Evolutionary conservation across 2,888 invertebrate genomes (phyloP), one percentile per base, ranked within the genome.

Genomic region (Nephrocerus scutellatus): DNA sequence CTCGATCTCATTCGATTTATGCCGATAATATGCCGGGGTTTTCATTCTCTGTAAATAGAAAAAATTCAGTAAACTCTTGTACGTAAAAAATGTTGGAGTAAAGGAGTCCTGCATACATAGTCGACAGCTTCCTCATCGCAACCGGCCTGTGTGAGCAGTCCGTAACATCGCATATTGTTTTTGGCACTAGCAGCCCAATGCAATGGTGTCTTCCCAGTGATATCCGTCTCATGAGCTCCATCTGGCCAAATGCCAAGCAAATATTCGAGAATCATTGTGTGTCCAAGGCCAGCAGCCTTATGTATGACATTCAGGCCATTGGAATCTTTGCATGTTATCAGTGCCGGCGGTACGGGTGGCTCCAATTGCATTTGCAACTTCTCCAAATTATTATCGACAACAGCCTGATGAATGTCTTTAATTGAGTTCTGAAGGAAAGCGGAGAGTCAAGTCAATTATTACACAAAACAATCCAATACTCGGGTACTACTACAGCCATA

Each of bases 241-340:
- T 78, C 74, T 5, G 84, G 82, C 60, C 79, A 82, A 47, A 76
- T 73, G 30, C 77, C 75, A 2, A 83, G 63, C 29, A 90, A 77
- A 61, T 82, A 84, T 53, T 83, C 79, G 15, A 83, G 75, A 38
- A 89, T 80, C 46, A 81, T 80, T 32, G 75, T 72, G 53, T 84
- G 79, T 0, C 87, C 88, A 44, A 90, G 68, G 13, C 90, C 89
- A 16, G 85, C 85, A 34, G 90, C 89, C 76, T 91, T 89, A 60
- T 91, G 91, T 56, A 90, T 72, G n/a, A 84, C 80, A 43, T 84
- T 87, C 54, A 91, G 74, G 16, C 89, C 89, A 60, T 88, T 82
- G 12, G 66, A 58, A 57, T 92, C 91, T 60, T 83, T 81, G 56
- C 84, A 81, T 21, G 80, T 77, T 20, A 88, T 72, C 35, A 87